Evolutionary conservation across 53 echinoderm and acorn worm species (phyloP), one percentile per base, ranked within the genome.

Genomic region (Holothuria leucospilota): DNA sequence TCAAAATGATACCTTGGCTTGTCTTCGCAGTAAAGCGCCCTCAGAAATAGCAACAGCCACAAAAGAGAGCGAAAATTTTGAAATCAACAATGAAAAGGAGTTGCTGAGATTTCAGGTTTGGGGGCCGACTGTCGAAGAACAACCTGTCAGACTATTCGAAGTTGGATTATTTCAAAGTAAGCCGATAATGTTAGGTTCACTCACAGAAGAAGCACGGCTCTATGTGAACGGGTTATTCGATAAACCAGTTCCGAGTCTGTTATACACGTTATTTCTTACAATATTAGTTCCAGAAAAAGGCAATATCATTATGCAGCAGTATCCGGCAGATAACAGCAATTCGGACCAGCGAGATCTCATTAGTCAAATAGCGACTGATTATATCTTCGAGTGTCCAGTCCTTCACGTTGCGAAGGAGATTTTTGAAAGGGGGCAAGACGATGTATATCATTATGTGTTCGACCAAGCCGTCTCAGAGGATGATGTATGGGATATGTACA

Each of bases 121-220:
- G 86, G 86, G 86, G 15, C 86, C 86, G 11, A 40, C 39, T 16
- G 72, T 86, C 8, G 86, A 86, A 8, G 62, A 39, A n/a, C 74
- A 74, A n/a, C 41, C 86, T 39, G 25, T 86, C 18, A 59, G 52
- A 25, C 21, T 26, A 53, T 75, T 86, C 29, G 60, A 40, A 49
- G 40, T 25, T 34, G 86, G 75, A 42, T 20, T 29, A 11, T 86
- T 38, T 41, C 58, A 75, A n/a, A 24, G 28, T 20, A 86, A 59
- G 26, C 86, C 86, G 29, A 60, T 75, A 9, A 86, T 86, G 40
- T 49, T 86, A 38, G 86, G 86, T 6, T 38, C 51, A 6, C 15
- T 61, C 16, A 14, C 72, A 6, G 86, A 71, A 24, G 86, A 86
- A 74, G 62, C 53, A 0, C 6, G 86, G 20, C 21, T 75, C 13